Evolutionary conservation across 2,888 invertebrate genomes (phyloP).

Genomic region (Cactoblastis cactorum): DNA sequence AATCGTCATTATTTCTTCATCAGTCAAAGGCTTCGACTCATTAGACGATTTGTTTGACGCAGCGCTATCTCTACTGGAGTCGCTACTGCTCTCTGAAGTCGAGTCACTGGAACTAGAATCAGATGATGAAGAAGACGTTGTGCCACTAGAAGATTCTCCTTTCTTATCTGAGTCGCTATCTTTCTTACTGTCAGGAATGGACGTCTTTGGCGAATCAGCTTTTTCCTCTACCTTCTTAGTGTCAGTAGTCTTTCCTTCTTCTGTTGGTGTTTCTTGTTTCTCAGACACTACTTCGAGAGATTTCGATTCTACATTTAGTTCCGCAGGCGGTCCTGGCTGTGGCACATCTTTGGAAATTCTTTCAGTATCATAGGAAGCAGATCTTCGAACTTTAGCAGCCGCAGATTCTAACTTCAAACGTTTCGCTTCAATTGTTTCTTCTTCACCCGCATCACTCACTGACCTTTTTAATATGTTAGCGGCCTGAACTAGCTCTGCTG

Average conservation of each 20-base stretch:
- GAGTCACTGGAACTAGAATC: constrained; percentile 80
- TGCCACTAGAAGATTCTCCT: constrained; percentile 58
- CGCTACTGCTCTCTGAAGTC: constrained; percentile 72
- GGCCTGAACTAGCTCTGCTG: constrained; percentile 53
- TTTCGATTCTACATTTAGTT: constrained; percentile 27
- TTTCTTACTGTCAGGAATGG: constrained; percentile 18
- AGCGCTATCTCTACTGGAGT: constrained; percentile 76
- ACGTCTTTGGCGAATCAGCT: constrained; percentile 10
- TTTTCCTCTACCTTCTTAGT: constrained; percentile 24
- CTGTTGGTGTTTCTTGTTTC: constrained; percentile 21
- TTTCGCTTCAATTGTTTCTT: constrained; percentile 62
- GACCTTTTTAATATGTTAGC: constrained; percentile 72
- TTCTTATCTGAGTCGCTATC: constrained; percentile 46
- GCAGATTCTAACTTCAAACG: constrained; percentile 60
- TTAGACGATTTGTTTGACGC: constrained; percentile 61
- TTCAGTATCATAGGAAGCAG: constrained; percentile 70
- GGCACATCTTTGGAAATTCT: constrained; percentile 40
- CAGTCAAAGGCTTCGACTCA: constrained; percentile 58
- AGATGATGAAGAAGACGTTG: constrained; percentile 64
- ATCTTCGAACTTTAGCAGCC: constrained; percentile 66
- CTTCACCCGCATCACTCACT: constrained; percentile 68
- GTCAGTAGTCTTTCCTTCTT: constrained; percentile 18
- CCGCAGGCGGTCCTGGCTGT: constrained; percentile 17
- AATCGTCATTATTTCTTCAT: constrained; percentile 79
- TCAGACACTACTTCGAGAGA: constrained; percentile 17